Base-by-base conservation (phyloP, 37 sponge, comb jelly and placozoan genomes). In the Halichondria panicea region DNA sequence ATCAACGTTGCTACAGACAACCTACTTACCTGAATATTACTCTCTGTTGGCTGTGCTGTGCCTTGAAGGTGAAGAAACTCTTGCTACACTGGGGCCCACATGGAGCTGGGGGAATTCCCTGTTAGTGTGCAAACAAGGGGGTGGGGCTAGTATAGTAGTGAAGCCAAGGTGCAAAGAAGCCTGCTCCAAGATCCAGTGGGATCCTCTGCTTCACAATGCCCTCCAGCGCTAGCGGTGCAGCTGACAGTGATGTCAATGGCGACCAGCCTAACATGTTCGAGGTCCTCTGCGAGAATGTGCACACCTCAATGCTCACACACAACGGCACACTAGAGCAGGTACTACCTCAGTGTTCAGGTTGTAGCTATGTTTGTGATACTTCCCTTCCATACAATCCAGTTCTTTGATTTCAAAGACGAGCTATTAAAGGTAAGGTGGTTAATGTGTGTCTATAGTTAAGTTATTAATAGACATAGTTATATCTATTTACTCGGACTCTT, bases 311-410 rank as follows among this genome's bases (percentile, higher is more conserved):
- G 48, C 4, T 76, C n/a, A 56, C 66, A 28, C 63, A 73, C 32
- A 65, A 71, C 74, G 74, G 72, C 24, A 53, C 75, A 19, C 63
- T 88, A 34, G 71, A 82, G 19, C 84, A 88, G 79, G 89, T 88
- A 57, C 33, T 64, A 25, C 4, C 30, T 2, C 7, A 68, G 42
- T 7, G 18, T 11, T 68, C 6, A 22, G 27, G 12, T 7, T 27
- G n/a, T 68, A 43, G 3, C 7, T 43, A 27, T 28, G n/a, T 22
- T 15, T 68, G 4, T 7, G 4, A 43, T 11, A 4, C 48, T 31
- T 55, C 25, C 53, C 45, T 48, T 30, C 22, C 12, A 38, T 25
- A 40, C 2, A 15, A 24, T 42, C 4, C 68, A 88, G 88, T 55
- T 88, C 40, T 50, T 74, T 38, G 55, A 48, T 5, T 71, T 88